Percentiles rank a stretch among this genome's conserved stretches.
Evolutionary conservation across 2,888 invertebrate species (phyloP).

Genomic region (Diaphora mendica): DNA sequence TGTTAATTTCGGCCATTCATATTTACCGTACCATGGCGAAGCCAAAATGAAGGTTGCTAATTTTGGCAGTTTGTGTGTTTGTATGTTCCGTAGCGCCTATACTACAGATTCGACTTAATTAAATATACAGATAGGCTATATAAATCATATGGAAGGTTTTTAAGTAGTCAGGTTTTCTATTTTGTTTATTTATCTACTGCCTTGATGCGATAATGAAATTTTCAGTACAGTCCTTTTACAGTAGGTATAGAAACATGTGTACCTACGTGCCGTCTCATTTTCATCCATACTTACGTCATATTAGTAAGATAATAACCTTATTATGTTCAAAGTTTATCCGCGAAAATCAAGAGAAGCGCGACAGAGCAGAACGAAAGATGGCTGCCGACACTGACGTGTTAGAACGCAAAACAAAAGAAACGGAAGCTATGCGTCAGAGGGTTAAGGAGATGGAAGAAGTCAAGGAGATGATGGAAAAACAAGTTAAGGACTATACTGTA

Average conservation of each 20-base stretch:
- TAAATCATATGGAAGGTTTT: too few relatives aligned
- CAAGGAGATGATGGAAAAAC: slow-evolving; percentile 85
- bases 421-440: slow-evolving; percentile 79
- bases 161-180: too few relatives aligned
- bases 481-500: slow-evolving; percentile 85
- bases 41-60: too few relatives aligned
- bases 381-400: slow-evolving; percentile 83
- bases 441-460: slow-evolving; percentile 81
- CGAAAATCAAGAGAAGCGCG: slow-evolving; percentile 89
- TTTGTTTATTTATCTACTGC: too few relatives aligned
- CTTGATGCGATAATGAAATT: neutral
- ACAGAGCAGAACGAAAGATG: slow-evolving; percentile 87
- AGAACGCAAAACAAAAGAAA: slow-evolving; percentile 80
- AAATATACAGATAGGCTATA: too few relatives aligned
- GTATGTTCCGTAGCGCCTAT: too few relatives aligned
- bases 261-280: neutral
- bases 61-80: too few relatives aligned
- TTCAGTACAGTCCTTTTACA: neutral
- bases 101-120: too few relatives aligned
- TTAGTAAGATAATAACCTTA: neutral
- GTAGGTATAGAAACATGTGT: neutral
- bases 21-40: neutral
- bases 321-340: slow-evolving; percentile 81
- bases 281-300: neutral
- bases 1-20: neutral